Percentiles rank a stretch among this genome's conserved stretches.
Evolutionary conservation across 1,140 invertebrate genomes (phyloP).

Genomic region (Diorhabda sublineata): DNA sequence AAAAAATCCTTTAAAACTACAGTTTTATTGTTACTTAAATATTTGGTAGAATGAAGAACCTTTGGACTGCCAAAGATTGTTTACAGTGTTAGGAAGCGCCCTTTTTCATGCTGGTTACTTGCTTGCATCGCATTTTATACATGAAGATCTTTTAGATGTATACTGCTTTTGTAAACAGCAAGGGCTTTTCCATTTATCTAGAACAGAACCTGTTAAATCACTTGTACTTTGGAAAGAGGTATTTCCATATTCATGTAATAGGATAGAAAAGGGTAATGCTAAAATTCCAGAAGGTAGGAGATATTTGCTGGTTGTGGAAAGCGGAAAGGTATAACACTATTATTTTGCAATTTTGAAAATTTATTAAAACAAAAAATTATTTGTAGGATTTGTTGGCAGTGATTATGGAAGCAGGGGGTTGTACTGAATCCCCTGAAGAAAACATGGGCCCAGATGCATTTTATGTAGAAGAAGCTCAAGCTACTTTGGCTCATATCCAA

Average conservation of each 20-base stretch:
- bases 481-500: conserved; percentile 62
- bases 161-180: conserved; percentile 65
- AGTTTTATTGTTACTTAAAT: conserved; percentile 8
- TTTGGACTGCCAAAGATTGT: conserved; percentile 70
- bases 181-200: conserved; percentile 62
- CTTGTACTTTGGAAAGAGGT: conserved; percentile 76
- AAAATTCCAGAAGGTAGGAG: conserved; percentile 57
- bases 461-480: conserved; percentile 67
- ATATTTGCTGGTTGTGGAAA: conserved; percentile 71
- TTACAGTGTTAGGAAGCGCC: conserved; percentile 70
- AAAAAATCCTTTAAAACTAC: background rate
- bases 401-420: conserved; percentile 66
- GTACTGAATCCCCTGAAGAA: conserved; percentile 46
- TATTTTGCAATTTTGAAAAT: background rate
- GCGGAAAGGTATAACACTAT: conserved; percentile 55
- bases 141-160: conserved; percentile 66
- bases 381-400: conserved; percentile 57
- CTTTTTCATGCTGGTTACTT: conserved; percentile 69
- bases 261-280: conserved; percentile 34
- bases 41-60: conserved; percentile 67
- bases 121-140: conserved; percentile 65
- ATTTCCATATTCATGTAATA: conserved; percentile 52
- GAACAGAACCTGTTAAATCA: conserved; percentile 61
- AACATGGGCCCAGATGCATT: conserved; percentile 55
- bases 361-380: background rate